phyloP scores from a whole-genome alignment of 2,113 vertebrate genomes.

The Epinephelus lanceolatus region DNA sequence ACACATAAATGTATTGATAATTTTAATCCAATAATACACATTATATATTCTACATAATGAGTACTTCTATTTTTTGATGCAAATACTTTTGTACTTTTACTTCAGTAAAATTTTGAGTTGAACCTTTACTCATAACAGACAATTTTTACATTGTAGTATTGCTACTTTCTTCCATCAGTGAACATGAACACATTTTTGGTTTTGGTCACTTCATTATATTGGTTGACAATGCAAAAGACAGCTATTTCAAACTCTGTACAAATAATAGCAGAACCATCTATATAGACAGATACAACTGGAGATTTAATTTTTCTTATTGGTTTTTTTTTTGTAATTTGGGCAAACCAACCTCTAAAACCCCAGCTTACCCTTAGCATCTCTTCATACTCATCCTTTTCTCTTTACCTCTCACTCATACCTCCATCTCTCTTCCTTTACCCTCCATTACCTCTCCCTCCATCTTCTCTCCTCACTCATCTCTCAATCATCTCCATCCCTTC shows the following conservation, averaged over 20 bases:
- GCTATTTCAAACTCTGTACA: background rate
- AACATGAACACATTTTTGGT: background rate
- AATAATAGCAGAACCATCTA: background rate
- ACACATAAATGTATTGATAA: too few relatives aligned
- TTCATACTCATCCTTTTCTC: background rate
- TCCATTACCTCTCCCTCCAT: conserved; percentile 48
- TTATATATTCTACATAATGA: too few relatives aligned
- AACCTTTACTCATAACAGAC: too few relatives aligned
- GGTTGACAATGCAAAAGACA: background rate
- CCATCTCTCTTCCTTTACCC: conserved; percentile 5
- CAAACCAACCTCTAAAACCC: background rate
- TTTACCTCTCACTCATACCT: conserved; percentile 28
- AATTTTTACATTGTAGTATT: too few relatives aligned
- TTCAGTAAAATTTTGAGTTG: too few relatives aligned
- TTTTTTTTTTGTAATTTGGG: background rate
- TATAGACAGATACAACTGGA: background rate
- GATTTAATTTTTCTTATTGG: too few relatives aligned
- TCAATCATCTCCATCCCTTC: conserved; percentile 51
- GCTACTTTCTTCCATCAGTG: too few relatives aligned
- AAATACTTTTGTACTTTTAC: too few relatives aligned
- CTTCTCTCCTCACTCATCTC: conserved; percentile 54
- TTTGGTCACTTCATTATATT: background rate
- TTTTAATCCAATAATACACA: too few relatives aligned
- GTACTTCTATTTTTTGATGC: too few relatives aligned
- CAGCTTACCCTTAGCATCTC: conserved; percentile 1